A percentile compares a stretch with the other conserved stretches of the same genome.
Conservation (phyloP, 1,140 invertebrate genomes). For the Saccostrea cuccullata region DNA sequence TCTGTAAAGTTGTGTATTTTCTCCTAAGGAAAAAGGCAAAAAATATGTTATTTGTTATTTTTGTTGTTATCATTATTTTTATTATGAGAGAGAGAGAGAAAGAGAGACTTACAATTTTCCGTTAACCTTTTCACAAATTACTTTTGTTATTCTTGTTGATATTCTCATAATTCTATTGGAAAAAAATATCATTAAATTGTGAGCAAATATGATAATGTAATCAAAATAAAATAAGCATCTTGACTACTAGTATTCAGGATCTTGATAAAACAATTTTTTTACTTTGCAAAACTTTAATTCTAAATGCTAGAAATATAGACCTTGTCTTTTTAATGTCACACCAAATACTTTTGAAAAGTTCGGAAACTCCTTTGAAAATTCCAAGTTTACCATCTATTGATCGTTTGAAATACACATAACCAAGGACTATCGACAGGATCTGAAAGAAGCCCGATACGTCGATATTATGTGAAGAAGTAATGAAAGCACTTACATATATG, state of each 20-base stretch:
- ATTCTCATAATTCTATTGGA: too few relatives aligned
- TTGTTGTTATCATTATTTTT: background rate
- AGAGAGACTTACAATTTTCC: background rate
- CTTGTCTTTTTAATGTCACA: background rate
- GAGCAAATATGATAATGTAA: too few relatives aligned
- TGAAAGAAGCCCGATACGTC: background rate
- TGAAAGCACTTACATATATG: too few relatives aligned
- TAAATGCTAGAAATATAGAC: background rate
- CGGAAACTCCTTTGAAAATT: slow-evolving; percentile 8
- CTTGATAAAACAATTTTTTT: too few relatives aligned
- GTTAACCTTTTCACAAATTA: too few relatives aligned
- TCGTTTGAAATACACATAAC: background rate
- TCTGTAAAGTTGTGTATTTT: background rate
- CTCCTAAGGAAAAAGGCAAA: background rate
- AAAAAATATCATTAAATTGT: too few relatives aligned
- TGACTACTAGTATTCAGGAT: too few relatives aligned
- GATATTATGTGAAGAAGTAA: too few relatives aligned
- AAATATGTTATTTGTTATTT: background rate
- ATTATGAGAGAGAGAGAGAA: background rate
- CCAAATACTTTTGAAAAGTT: background rate
- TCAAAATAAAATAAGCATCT: too few relatives aligned
- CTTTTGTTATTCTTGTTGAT: too few relatives aligned
- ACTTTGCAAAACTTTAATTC: background rate
- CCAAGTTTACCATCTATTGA: background rate
- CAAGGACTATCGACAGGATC: background rate